Base-by-base conservation (phyloP, 2,888 invertebrate genomes). In the Elmis aenea region DNA sequence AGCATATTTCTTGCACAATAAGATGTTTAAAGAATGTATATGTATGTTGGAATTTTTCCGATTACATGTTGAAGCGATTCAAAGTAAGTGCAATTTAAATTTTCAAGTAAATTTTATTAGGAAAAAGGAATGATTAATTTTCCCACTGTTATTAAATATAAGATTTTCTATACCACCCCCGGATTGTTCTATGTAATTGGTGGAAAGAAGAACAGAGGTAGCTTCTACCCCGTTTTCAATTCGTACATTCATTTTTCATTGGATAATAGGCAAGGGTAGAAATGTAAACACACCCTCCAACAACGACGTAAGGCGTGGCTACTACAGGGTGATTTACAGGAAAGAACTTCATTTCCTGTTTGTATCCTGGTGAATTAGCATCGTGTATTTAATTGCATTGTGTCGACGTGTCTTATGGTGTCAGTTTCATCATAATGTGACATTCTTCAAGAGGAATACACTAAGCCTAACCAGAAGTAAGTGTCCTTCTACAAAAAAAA, bases 211-310 rank as follows among this genome's bases (percentile, higher is more conserved):
- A n/a, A 58, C 58, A 58, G 59, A 52, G 51, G 54, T 53, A 52
- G 52, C 48, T 30, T 35, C 27, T 48, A 33, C 37, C 27, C 47
- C 48, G 41, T 56, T 56, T 51, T 52, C 50, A 49, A 39, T 55
- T 57, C 54, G 44, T 52, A 56, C 47, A 50, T 46, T 45, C 42
- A 45, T 38, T 45, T 52, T 52, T 58, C 48, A 64, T 66, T 66
- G 66, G 66, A 55, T 52, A 57, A 58, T 54, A 52, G 49, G 45
- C 47, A 51, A 56, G 59, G 55, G 51, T 59, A 58, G 60, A 61
- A 48, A 37, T 40, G 46, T 36, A 38, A 42, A 46, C 46, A 49
- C 49, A 46, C 33, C 49, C 46, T 44, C 41, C 40, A 26, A 36
- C 25, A 34, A 35, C 28, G 28, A 38, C 33, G 37, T 33, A 30